Conservation (phyloP, 2,113 vertebrate genomes). For the Parus major region DNA sequence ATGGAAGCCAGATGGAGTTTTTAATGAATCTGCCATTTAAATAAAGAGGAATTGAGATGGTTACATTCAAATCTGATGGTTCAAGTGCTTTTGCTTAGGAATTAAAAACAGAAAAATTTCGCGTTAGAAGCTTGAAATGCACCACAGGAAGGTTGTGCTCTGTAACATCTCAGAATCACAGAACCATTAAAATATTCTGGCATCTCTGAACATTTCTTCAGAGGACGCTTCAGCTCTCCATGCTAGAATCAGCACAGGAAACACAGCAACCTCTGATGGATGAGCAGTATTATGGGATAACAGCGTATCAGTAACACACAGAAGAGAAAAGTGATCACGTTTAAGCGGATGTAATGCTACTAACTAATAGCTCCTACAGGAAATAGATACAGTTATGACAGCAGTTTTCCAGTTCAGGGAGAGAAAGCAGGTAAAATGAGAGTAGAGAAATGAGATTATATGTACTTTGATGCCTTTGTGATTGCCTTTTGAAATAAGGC, state of each 20-base stretch:
- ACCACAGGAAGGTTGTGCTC: neutral
- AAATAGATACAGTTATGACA: conserved; percentile 54
- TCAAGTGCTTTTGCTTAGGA: neutral
- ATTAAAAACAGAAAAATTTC: neutral
- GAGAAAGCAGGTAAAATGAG: conserved; percentile 49
- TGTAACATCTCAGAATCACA: neutral
- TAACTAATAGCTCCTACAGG: conserved; percentile 61
- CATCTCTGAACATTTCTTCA: neutral
- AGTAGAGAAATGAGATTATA: conserved; percentile 38
- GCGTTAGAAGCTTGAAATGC: neutral
- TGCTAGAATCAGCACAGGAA: neutral
- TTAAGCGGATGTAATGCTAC: conserved; percentile 52
- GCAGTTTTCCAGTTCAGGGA: conserved; percentile 44
- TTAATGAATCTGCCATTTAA: conserved; percentile 47
- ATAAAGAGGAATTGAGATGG: conserved; percentile 8
- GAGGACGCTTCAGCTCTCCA: neutral
- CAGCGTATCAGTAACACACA: conserved; percentile 50
- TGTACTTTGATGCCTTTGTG: neutral
- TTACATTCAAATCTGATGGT: neutral
- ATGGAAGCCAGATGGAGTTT: conserved; percentile 59
- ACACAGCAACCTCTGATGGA: neutral
- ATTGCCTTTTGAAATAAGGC: conserved; percentile 5
- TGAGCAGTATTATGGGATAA: conserved; percentile 34
- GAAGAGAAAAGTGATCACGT: conserved; percentile 39
- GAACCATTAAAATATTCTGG: neutral